Evolutionary conservation across 37 sponge, comb jelly and placozoan species (phyloP).

Genomic region (Beroe forskalii): DNA sequence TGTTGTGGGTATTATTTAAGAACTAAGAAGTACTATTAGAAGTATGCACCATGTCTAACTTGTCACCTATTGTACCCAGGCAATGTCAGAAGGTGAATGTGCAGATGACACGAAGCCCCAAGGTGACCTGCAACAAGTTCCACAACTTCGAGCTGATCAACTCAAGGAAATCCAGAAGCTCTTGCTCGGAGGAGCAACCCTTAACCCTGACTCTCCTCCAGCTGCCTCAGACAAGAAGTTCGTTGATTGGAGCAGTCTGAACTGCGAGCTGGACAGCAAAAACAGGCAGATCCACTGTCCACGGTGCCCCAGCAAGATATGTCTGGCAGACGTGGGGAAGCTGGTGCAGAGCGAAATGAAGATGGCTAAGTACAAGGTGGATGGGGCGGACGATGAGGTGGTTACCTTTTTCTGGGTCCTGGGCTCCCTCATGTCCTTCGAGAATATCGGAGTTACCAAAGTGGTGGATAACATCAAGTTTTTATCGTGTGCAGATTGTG

Average conservation of each 20-base stretch:
- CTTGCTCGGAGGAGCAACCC: background rate
- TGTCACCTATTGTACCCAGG: too few relatives aligned
- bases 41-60: too few relatives aligned
- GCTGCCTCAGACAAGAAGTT: background rate
- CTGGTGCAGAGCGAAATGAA: slow-evolving; percentile 33
- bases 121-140: too few relatives aligned
- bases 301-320: slow-evolving; percentile 41
- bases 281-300: slow-evolving; percentile 46
- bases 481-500: slow-evolving; percentile 97
- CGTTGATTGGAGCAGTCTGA: background rate
- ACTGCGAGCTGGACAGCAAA: background rate
- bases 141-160: slow-evolving; percentile 4
- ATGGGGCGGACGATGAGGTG: slow-evolving; percentile 71
- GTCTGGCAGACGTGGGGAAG: background rate
- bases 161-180: slow-evolving; percentile 42
- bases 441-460: slow-evolving; percentile 94
- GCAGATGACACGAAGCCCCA: too few relatives aligned
- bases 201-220: background rate
- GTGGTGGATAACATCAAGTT: slow-evolving; percentile 77
- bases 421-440: slow-evolving; percentile 88
- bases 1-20: too few relatives aligned
- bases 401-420: slow-evolving; percentile 81
- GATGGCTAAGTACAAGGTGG: slow-evolving; percentile 59
- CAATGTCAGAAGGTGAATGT: too few relatives aligned
- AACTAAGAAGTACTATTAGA: too few relatives aligned